These are phyloP conservation scores for Nephrotoma appendiculata DNA, from an alignment of 2,888 invertebrate genomes.

Conservation along the genomic window DNA sequence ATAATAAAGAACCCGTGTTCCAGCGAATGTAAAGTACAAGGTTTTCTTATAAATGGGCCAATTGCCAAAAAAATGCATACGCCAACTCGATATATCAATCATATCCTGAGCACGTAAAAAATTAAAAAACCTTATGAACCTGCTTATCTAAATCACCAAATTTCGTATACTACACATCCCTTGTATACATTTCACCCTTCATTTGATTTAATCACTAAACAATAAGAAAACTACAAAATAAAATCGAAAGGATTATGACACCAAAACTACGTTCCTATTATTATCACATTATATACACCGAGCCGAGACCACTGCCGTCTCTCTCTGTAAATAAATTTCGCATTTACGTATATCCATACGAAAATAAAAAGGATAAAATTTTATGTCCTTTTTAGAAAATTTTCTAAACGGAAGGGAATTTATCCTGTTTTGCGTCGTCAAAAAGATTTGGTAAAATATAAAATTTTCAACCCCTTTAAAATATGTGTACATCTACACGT, in stretches of 20 bases:
- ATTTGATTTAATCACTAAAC: background rate
- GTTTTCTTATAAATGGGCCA: background rate
- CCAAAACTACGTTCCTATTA: background rate
- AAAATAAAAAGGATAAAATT: background rate
- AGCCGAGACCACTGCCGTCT: background rate
- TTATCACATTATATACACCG: background rate
- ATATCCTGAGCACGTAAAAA: background rate
- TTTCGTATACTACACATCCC: background rate
- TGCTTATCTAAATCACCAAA: background rate
- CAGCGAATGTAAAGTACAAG: background rate
- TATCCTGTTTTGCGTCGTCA: background rate
- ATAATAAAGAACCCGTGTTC: background rate
- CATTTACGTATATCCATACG: background rate
- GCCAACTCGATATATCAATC: background rate
- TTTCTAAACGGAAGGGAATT: background rate
- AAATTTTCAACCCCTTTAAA: too few species aligned
- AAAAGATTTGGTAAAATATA: too few species aligned
- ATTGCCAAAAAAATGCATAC: background rate
- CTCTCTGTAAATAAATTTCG: background rate
- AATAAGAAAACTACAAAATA: background rate
- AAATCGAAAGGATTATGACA: background rate
- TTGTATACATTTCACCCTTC: background rate
- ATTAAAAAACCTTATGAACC: background rate
- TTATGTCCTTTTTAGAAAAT: background rate
- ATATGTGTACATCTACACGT: too few species aligned